Base-by-base conservation (phyloP, 2,797 vertebrate genomes). In the Microctenopoma lineatum region DNA sequence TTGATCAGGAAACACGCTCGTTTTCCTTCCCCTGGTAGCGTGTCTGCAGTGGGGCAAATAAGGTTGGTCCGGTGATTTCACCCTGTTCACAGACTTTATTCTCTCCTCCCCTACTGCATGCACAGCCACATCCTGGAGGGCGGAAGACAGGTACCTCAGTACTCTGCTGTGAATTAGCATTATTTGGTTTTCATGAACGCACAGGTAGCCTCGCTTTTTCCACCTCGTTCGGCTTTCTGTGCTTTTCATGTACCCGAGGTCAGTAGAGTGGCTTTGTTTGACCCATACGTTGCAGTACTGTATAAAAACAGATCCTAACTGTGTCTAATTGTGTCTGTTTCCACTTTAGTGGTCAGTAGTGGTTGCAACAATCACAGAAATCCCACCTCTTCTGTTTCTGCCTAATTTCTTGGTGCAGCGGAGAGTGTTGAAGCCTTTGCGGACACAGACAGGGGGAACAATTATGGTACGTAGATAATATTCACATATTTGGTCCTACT, bases 401-500 rank as follows among this genome's bases (percentile, higher is more conserved):
- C 97, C 97, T 50, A 99, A 99, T 90, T 98, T 96, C 50, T 89
- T 99, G 65, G 96, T 99, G 66, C 97, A 98, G 89, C 93, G 96
- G 18, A 97, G 92, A 80, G 97, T 99, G 50, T 88, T 99, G 77
- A 95, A 90, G 67, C 97, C 97, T 13, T 88, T 98, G 0, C 92
- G 96, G 75, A 97, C 93, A 3, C 97, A 99, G 90, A 99, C 97
- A 0, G 97, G 97, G 84, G 97, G 97, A 71, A 99, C 97, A 25
- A 98, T 99, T 77, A 98, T 98, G 97, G 97, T 99, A 93, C 74
- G 85, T 70, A 13, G 52, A 18, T 39, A 26, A 27, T 46, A 41
- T 44, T 47, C 50, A 45, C 3, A 59, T 14, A 25, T 56, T 65
- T 27, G 25, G 48, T 52, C 38, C 6, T 51, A 2, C 13, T 32